phyloP scores from a whole-genome alignment of 2,797 vertebrate species.

The Artibeus jamaicensis region DNA sequence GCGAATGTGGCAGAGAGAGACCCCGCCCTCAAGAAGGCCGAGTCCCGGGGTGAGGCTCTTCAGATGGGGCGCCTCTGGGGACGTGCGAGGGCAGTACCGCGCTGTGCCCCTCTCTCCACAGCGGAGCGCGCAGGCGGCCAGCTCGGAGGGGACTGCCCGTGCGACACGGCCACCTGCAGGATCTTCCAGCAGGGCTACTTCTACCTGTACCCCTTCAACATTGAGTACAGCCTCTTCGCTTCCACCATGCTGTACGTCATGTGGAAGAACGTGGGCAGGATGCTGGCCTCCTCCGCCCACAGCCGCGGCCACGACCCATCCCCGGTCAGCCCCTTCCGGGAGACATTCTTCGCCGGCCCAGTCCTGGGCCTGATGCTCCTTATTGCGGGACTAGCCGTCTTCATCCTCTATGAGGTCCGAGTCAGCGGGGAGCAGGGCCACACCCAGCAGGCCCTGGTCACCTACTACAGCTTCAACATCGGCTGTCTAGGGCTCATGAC shows the following conservation, averaged over 20 bases:
- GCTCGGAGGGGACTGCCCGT: slow-evolving; percentile 77
- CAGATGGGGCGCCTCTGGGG: background rate
- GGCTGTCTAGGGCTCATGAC: slow-evolving; percentile 90
- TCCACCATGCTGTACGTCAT: slow-evolving; percentile 95
- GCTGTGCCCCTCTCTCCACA: slow-evolving; percentile 15
- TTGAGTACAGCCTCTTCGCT: slow-evolving; percentile 97
- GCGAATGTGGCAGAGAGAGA: background rate
- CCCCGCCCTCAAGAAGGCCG: background rate
- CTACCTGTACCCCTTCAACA: slow-evolving; percentile 97
- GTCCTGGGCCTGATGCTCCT: slow-evolving; percentile 84
- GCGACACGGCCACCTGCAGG: slow-evolving; percentile 85
- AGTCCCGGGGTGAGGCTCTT: background rate
- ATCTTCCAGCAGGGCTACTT: slow-evolving; percentile 91
- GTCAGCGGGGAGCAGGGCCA: slow-evolving; percentile 59
- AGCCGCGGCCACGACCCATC: slow-evolving; percentile 76
- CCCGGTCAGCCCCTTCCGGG: slow-evolving; percentile 82
- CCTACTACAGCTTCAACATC: slow-evolving; percentile 91
- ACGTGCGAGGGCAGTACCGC: background rate
- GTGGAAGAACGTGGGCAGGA: slow-evolving; percentile 96
- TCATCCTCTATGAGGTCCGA: slow-evolving; percentile 91
- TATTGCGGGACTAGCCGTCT: slow-evolving; percentile 89
- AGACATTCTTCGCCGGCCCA: slow-evolving; percentile 86
- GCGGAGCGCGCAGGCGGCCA: rapidly evolving
- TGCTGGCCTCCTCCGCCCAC: slow-evolving; percentile 80
- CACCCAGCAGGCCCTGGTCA: slow-evolving; percentile 83